These are phyloP conservation scores for Hippocampus abdominalis DNA, from an alignment of 2,113 vertebrate genomes.

Conservation along the genomic window DNA sequence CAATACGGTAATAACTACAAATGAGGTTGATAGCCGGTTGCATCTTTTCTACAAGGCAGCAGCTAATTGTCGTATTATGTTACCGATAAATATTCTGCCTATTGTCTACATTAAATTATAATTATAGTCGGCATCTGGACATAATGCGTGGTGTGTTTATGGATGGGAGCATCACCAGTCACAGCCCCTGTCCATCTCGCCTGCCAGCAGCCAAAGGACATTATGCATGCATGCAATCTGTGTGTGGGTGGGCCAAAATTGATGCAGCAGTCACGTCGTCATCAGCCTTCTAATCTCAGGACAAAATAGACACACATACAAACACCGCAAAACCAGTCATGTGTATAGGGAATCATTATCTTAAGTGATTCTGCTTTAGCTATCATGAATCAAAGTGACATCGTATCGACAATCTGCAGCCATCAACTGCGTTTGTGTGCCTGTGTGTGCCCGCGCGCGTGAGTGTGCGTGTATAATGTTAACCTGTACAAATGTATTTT, in stretches of 20 bases:
- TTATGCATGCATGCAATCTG: constrained; percentile 54
- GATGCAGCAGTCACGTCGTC: constrained; percentile 51
- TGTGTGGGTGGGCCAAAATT: constrained; percentile 53
- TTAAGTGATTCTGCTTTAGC: constrained; percentile 70
- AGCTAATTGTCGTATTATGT: not conserved
- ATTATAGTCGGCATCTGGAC: constrained; percentile 20
- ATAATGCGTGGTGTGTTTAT: constrained; percentile 31
- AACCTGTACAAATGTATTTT: constrained; percentile 55
- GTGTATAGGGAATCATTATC: constrained; percentile 70
- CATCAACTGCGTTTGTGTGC: constrained; percentile 57
- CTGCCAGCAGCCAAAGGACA: constrained; percentile 26
- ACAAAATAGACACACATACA: constrained; percentile 15
- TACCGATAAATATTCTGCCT: constrained; percentile 7
- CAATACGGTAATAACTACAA: not conserved
- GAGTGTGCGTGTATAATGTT: constrained; percentile 24
- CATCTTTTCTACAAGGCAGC: not conserved
- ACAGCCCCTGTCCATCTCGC: constrained; percentile 37
- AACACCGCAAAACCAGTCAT: constrained; percentile 30
- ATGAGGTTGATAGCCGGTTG: too few relatives aligned
- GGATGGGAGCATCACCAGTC: constrained; percentile 22
- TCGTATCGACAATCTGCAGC: constrained; percentile 67
- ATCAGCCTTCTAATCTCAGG: constrained; percentile 52
- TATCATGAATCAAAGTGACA: constrained; percentile 72
- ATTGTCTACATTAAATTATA: constrained; percentile 4
- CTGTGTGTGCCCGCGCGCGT: constrained; percentile 18